These are phyloP conservation scores for Diceros bicornis DNA, from an alignment of 2,797 vertebrate genomes.

Conservation along the genomic window DNA sequence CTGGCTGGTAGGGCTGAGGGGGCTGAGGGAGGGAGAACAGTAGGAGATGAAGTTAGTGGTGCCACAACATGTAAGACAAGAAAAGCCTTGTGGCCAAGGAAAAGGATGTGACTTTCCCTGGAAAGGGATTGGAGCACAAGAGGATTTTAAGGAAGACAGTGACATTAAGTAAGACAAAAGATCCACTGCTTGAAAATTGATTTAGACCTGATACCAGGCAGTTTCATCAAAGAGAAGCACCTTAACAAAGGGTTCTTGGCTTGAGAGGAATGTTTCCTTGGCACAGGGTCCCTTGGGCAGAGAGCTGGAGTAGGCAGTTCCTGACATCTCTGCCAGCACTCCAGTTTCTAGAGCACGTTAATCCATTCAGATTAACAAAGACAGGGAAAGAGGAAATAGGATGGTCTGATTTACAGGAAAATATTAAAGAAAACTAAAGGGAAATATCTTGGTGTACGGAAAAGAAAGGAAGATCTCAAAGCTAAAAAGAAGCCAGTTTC, in stretches of 20 bases:
- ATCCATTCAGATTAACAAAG: neutral
- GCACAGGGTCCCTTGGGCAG: fast-evolving
- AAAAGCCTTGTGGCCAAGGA: neutral
- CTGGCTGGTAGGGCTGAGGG: neutral
- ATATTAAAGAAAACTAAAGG: neutral
- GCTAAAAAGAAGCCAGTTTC: neutral
- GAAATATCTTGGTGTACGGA: neutral
- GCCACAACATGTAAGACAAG: too few relatives aligned
- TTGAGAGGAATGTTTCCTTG: neutral
- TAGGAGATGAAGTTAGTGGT: neutral
- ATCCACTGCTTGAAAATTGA: neutral
- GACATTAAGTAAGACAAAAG: neutral
- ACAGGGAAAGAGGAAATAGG: neutral
- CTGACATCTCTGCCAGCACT: neutral
- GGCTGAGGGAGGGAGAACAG: neutral
- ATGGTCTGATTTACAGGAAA: neutral
- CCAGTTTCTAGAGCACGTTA: neutral
- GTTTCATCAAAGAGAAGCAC: neutral
- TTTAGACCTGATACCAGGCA: neutral
- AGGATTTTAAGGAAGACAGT: neutral
- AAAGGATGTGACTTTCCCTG: neutral
- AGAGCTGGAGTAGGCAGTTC: neutral
- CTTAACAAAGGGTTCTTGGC: neutral
- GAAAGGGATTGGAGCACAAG: neutral
- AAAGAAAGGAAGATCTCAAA: neutral